Percentiles rank a stretch among this genome's conserved stretches.
These are phyloP conservation scores for Neotoma lepida DNA, from an alignment of 2,113 vertebrate species.

Conservation along the genomic window DNA sequence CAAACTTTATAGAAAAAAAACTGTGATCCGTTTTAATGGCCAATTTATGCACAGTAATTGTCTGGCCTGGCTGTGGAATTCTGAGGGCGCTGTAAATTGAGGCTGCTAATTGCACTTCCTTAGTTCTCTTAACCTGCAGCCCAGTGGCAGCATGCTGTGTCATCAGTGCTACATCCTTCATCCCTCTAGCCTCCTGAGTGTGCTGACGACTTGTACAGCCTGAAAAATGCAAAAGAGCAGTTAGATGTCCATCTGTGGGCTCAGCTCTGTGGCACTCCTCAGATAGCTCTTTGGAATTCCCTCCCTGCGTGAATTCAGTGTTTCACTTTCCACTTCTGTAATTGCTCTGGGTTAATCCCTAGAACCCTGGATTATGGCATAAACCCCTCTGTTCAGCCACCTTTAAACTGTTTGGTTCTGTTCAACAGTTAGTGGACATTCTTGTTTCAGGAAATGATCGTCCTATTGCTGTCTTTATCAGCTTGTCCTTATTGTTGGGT, in stretches of 20 bases:
- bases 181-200: neutral
- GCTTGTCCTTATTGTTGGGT: neutral
- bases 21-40: neutral
- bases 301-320: neutral
- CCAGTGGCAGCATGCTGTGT: neutral
- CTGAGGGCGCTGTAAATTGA: neutral
- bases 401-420: neutral
- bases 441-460: neutral
- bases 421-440: neutral
- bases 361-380: neutral
- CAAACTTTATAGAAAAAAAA: neutral
- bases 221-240: neutral
- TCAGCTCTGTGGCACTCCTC: neutral
- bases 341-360: neutral
- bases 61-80: neutral
- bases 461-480: neutral
- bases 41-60: neutral
- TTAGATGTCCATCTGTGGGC: neutral
- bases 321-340: neutral
- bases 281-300: conserved; percentile 1
- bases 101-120: neutral
- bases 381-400: neutral
- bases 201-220: neutral
- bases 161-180: neutral
- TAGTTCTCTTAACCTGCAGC: neutral